Evolutionary conservation across 2,113 vertebrate genomes (phyloP), one percentile per base, ranked within the genome.

Genomic region (Hystrix cristata): DNA sequence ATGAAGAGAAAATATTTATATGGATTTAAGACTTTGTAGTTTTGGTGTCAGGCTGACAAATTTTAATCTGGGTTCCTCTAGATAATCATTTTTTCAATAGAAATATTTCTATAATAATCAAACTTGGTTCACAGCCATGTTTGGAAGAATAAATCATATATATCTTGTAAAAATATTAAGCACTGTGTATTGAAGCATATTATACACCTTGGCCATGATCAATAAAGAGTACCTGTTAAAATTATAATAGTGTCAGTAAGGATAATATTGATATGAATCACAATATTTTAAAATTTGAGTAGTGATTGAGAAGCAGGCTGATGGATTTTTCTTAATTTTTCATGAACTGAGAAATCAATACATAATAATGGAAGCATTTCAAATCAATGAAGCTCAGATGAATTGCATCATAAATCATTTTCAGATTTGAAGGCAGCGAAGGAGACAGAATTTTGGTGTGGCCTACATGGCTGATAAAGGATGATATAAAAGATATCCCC

Each of bases 311-410:
- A 9, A 90, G 67, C 13, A 83, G n/a, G 7, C 19, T 87, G n/a
- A 82, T 34, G 6, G 19, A 53, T 90, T 90, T 74, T 34, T 97
- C 83, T 91, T 91, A 86, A 97, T 79, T 31, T 9, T 89, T 96
- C 74, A 76, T 96, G 90, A 94, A 59, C n/a, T 94, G 53, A 95
- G 62, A 96, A 97, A 96, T 95, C 95, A 94, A 97, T 97, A 91
- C 21, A 31, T 82, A 96, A 94, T 53, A 72, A 46, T 67, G 8
- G 53, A 88, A 91, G 65, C 74, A 93, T 95, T 95, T 95, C 62
- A 93, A 60, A 93, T 96, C 91, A 96, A 76, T 83, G 29, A 51
- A 4, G 57, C 89, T 87, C 94, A 60, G 62, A 83, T 91, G 62
- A 81, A 91, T 71, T 96, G 27, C 34, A 76, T 71, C 72, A 94